Percentiles rank a stretch among this genome's conserved stretches.
Evolutionary conservation across 2,113 vertebrate species (phyloP).

Genomic region (Hippocampus barbouri): DNA sequence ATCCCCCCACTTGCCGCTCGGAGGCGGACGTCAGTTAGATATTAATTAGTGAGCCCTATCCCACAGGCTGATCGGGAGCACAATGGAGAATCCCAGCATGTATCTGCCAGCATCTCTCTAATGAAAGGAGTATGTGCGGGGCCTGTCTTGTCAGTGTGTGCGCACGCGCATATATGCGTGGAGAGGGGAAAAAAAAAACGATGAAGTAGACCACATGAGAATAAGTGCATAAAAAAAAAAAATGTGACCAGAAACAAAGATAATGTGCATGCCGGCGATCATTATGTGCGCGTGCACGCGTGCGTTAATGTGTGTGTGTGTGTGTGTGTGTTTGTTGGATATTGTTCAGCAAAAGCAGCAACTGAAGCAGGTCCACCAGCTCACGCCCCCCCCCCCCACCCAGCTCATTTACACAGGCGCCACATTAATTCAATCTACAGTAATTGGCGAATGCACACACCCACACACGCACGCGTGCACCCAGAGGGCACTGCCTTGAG

Average conservation of each 20-base stretch:
- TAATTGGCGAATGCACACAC: conserved; percentile 28
- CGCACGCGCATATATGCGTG: background rate
- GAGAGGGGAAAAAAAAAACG: background rate
- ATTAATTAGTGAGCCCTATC: conserved; percentile 68
- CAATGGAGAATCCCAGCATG: conserved; percentile 65
- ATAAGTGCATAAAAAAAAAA: background rate
- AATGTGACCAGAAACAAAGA: conserved; percentile 32
- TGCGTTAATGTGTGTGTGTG: conserved; percentile 13
- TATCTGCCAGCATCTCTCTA: conserved; percentile 57
- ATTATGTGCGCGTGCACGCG: conserved; percentile 28
- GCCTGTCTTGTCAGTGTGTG: background rate
- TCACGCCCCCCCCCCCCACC: conserved; percentile 16
- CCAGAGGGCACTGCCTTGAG: conserved; percentile 34
- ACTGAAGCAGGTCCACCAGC: conserved; percentile 25
- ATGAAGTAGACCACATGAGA: background rate
- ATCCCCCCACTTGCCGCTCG: conserved; percentile 45
- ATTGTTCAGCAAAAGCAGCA: conserved; percentile 8
- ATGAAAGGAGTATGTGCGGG: conserved; percentile 46
- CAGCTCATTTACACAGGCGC: conserved; percentile 49
- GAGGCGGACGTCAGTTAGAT: conserved; percentile 65
- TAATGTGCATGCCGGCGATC: conserved; percentile 32
- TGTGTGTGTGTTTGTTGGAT: conserved; percentile 40
- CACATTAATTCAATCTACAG: conserved; percentile 55
- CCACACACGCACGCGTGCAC: conserved; percentile 13
- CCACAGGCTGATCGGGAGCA: conserved; percentile 62